These are phyloP conservation scores for Echinops telfairi DNA, from an alignment of 2,113 vertebrate species.

Conservation along the genomic window DNA sequence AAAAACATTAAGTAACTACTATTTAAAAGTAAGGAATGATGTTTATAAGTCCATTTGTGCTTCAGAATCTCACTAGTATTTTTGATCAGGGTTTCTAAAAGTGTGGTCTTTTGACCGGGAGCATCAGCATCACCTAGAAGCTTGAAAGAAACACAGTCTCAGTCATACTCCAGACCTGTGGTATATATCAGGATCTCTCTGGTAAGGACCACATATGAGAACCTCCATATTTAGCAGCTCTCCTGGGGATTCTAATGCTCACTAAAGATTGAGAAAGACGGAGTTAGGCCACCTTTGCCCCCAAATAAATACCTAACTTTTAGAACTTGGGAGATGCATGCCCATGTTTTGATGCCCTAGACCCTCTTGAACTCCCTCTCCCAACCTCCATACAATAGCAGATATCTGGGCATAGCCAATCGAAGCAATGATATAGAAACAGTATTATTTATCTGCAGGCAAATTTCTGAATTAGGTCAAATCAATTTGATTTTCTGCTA, in stretches of 20 bases:
- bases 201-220: neutral
- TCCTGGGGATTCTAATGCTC: neutral
- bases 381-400: neutral
- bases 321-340: neutral
- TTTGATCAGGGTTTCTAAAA: constrained; percentile 40
- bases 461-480: constrained; percentile 51
- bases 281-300: neutral
- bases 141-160: constrained; percentile 20
- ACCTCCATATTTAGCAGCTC: neutral
- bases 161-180: neutral
- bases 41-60: neutral
- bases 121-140: neutral
- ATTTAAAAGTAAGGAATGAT: too few species aligned
- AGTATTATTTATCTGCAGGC: neutral
- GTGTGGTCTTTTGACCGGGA: neutral
- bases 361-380: neutral
- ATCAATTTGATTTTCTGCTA: neutral
- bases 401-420: neutral
- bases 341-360: constrained; percentile 25
- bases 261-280: constrained; percentile 40
- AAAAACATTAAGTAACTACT: neutral
- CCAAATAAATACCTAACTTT: constrained; percentile 39
- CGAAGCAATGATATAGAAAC: neutral
- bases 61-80: constrained; percentile 26
- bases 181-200: neutral